phyloP scores from a whole-genome alignment of 1,140 invertebrate genomes.

The Drosophila ercepeae region DNA sequence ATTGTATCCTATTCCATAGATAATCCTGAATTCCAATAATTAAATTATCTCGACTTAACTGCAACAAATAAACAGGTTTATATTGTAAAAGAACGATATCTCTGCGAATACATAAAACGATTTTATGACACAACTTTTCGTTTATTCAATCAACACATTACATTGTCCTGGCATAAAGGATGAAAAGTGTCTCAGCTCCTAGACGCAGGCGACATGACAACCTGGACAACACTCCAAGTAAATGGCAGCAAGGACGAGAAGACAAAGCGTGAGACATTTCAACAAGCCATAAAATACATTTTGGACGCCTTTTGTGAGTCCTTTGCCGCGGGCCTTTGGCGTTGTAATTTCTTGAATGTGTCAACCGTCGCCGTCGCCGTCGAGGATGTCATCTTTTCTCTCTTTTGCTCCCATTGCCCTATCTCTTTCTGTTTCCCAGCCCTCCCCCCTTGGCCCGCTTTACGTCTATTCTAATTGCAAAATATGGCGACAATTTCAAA shows the following conservation, averaged over 20 bases:
- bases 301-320: conserved; percentile 63
- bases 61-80: neutral
- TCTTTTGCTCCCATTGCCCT: conserved; percentile 3
- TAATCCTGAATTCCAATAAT: neutral
- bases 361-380: conserved; percentile 41
- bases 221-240: conserved; percentile 36
- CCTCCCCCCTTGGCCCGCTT: conserved; percentile 14
- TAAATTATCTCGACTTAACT: neutral
- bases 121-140: conserved; percentile 26
- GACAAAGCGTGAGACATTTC: conserved; percentile 65
- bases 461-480: conserved; percentile 67
- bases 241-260: neutral
- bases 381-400: conserved; percentile 20
- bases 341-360: conserved; percentile 80
- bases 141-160: conserved; percentile 45
- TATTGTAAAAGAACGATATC: neutral
- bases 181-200: conserved; percentile 1
- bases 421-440: neutral
- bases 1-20: neutral
- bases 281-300: conserved; percentile 78
- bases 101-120: neutral
- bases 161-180: neutral
- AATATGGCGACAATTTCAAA: conserved; percentile 80
- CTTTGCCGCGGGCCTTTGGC: conserved; percentile 53
- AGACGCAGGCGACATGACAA: conserved; percentile 32